Evolutionary conservation across 2,888 invertebrate genomes (phyloP), one percentile per base, ranked within the genome.

Genomic region (Timema cristinae): DNA sequence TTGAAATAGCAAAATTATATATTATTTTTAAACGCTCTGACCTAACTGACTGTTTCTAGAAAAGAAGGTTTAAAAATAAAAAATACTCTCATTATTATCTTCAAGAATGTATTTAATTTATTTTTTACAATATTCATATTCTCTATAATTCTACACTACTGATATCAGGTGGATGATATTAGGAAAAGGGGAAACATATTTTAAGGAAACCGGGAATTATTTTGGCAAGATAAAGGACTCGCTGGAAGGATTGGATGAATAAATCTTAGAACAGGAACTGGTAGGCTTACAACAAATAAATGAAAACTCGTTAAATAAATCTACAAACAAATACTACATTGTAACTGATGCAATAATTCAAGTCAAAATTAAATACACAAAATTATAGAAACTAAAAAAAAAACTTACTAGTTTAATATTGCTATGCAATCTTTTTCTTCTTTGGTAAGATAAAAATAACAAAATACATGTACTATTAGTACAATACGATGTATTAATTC

Each of bases 101-200:
- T 63, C 63, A 63, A 63, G 63, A 63, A 63, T 63, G 63, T 63
- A 63, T 63, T 63, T 63, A 63, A 63, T 63, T 47, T 47, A 63
- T 63, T 63, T 59, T 59, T 63, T 63, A 63, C 63, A 63, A 63
- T 63, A 63, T 5, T 47, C 48, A 13, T 16, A 48, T 63, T 63
- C 48, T 47, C 63, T 63, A 63, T 32, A 63, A 48, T 48, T 48
- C 63, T 63, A 63, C 15, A 32, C 63, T 63, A 63, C 13, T 63
- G 63, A 63, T 63, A 63, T 63, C 63, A 63, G 63, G 13, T 47
- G 63, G 63, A 63, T 63, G 63, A 63, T 32, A 63, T 63, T 63
- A 32, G 15, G 32, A 6, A 32, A 32, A 32, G 5, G n/a, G 63
- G 63, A 48, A 7, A 32, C 32, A 63, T n/a, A 11, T 15, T 63